phyloP scores from a whole-genome alignment of 1,140 invertebrate species.

The Saccostrea glomerata region DNA sequence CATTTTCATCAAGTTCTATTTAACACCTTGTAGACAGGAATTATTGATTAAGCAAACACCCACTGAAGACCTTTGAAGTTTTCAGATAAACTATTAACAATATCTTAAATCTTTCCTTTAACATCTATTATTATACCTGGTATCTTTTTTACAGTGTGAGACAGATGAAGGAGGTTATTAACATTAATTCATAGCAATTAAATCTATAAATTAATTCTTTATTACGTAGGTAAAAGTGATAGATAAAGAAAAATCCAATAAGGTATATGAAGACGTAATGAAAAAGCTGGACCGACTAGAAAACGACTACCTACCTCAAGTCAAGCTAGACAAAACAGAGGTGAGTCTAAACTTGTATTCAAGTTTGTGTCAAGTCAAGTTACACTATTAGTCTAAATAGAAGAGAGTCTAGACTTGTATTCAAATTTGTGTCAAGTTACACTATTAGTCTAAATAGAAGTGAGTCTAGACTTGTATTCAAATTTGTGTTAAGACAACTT shows the following conservation, averaged over 20 bases:
- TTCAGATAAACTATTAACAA: too few relatives aligned
- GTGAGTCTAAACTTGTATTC: conserved; percentile 67
- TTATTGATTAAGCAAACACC: too few relatives aligned
- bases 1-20: too few relatives aligned
- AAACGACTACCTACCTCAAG: conserved; percentile 98
- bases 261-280: conserved; percentile 96
- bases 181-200: too few relatives aligned
- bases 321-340: conserved; percentile 94
- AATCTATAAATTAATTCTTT: background rate
- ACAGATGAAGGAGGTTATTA: too few relatives aligned
- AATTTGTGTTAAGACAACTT: background rate
- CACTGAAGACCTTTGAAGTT: too few relatives aligned
- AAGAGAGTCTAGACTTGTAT: conserved; percentile 71
- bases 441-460: background rate
- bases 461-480: conserved; percentile 80
- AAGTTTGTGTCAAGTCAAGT: background rate
- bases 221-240: conserved; percentile 88
- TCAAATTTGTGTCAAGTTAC: background rate
- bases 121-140: too few relatives aligned
- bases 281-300: conserved; percentile 97
- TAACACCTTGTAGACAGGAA: too few relatives aligned
- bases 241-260: conserved; percentile 90
- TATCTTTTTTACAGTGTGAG: too few relatives aligned
- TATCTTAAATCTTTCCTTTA: too few relatives aligned
- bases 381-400: background rate